Percentiles rank a stretch among this genome's conserved stretches.
phyloP scores from a whole-genome alignment of 1,140 invertebrate genomes.

The Hylaeus anthracinus region DNA sequence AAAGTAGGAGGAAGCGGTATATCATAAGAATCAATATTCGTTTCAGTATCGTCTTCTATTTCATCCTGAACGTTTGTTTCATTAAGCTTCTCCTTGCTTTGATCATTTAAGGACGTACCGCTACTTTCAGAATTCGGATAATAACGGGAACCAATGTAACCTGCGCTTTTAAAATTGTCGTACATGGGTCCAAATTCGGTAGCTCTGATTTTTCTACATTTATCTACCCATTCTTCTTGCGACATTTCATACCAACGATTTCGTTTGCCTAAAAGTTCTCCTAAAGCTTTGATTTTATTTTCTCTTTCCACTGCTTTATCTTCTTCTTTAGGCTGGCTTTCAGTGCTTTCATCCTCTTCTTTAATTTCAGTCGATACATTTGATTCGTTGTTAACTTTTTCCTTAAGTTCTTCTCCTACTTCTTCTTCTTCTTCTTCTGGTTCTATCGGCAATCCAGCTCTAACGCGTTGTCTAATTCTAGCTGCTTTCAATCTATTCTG shows the following conservation, averaged over 20 bases:
- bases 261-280: constrained; percentile 73
- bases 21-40: constrained; percentile 16
- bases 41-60: constrained; percentile 3
- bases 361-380: not conserved
- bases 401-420: constrained; percentile 75
- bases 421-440: constrained; percentile 75
- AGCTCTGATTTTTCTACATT: constrained; percentile 85
- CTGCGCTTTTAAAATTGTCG: constrained; percentile 66
- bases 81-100: constrained; percentile 12
- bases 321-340: constrained; percentile 65
- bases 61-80: not conserved
- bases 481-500: constrained; percentile 89
- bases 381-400: constrained; percentile 72
- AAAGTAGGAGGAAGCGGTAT: constrained; percentile 13
- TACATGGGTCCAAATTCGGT: constrained; percentile 86
- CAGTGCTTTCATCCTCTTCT: constrained; percentile 61
- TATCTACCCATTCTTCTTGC: constrained; percentile 90
- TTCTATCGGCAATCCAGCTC: constrained; percentile 88
- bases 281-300: constrained; percentile 75
- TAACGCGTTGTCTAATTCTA: constrained; percentile 87
- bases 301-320: constrained; percentile 54
- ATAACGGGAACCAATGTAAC: not conserved
- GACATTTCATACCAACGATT: constrained; percentile 82
- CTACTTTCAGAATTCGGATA: constrained; percentile 39
- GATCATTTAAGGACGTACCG: not conserved